Evolutionary conservation across 2,113 vertebrate species (phyloP), one percentile per base, ranked within the genome.

Genomic region (Nothoprocta perdicaria): DNA sequence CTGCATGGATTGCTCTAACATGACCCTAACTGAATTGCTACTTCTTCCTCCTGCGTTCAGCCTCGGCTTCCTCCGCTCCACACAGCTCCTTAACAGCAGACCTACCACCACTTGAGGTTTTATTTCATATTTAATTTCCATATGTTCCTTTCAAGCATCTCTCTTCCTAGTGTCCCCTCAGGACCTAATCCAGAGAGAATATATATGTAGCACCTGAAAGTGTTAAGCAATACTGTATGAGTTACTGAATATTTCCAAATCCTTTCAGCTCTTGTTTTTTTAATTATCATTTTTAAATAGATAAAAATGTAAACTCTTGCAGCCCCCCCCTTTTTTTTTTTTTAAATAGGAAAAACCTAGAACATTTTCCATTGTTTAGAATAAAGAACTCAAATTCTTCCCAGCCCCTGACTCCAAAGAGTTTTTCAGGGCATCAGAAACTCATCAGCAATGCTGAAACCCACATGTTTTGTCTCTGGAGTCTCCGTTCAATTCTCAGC

Each of bases 111-210:
- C 77, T 86, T 3, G 0, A 91, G 90, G 78, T 84, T 68, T 84
- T 81, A 16, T 74, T 88, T 86, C 15, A 0, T 46, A 38, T 77
- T 94, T 78, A 46, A 66, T 84, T 72, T 94, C 92, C 74, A 41
- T 81, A 80, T 73, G 84, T 58, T 92, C 48, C 53, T 90, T 62
- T 89, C 53, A 48, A 93, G 83, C 40, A 48, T 84, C 83, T 84
- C 69, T 79, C 61, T 86, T 77, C 83, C 48, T 52, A 63, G 83
- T 22, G 26, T 87, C 65, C 91, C 83, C 86, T 38, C 86, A 26
- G 86, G 92, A 84, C 84, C 93, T 19, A 80, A 79, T 94, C 86
- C 88, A 89, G 84, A 11, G 80, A 81, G n/a, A 67, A 22, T 41
- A 55, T 73, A 33, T 5, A 22, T 65, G 80, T 62, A 0, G 12